These are phyloP conservation scores for Anas bahamensis DNA, from an alignment of 2,797 vertebrate genomes.

Conservation along the genomic window DNA sequence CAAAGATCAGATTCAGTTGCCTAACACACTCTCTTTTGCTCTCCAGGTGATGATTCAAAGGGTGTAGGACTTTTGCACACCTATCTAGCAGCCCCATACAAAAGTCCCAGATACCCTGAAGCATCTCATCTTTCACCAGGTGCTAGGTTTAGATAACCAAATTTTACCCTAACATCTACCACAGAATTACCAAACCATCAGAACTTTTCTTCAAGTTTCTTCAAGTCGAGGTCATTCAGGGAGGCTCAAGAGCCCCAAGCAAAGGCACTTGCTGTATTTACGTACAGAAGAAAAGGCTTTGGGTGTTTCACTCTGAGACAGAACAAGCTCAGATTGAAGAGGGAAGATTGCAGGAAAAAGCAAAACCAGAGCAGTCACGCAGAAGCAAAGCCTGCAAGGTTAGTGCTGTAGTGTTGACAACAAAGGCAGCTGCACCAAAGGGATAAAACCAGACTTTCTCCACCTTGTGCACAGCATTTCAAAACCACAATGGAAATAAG, in stretches of 20 bases:
- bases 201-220: background rate
- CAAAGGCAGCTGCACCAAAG: background rate
- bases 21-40: background rate
- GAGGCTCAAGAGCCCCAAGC: background rate
- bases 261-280: too few relatives aligned
- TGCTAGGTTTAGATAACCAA: background rate
- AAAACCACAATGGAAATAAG: background rate
- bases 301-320: background rate
- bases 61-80: background rate
- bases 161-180: background rate
- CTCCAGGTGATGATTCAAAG: background rate
- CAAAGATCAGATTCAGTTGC: background rate
- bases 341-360: background rate
- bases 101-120: background rate
- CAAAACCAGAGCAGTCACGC: background rate
- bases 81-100: background rate
- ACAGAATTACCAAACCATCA: background rate
- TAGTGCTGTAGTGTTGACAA: too few relatives aligned
- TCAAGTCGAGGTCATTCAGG: background rate
- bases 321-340: background rate
- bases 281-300: background rate
- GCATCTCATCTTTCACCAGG: background rate
- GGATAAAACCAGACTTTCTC: background rate
- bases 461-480: fast-evolving
- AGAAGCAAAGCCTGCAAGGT: background rate